Percentiles rank a stretch among this genome's conserved stretches.
phyloP scores from a whole-genome alignment of 2,113 vertebrate genomes.

The Tautogolabrus adspersus region DNA sequence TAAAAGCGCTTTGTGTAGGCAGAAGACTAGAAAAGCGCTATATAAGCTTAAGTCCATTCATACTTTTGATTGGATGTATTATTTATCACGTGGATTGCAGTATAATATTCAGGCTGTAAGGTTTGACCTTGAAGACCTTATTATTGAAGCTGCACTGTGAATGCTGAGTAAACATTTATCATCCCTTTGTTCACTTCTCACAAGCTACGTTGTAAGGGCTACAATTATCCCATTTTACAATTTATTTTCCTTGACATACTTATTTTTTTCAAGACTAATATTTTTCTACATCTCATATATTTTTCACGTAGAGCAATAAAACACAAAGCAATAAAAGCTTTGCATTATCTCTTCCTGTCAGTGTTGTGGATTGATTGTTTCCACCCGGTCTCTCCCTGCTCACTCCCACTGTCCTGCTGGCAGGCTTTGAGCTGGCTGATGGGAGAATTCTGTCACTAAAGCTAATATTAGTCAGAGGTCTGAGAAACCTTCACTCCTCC shows the following conservation, averaged over 20 bases:
- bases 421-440: slow-evolving; percentile 57
- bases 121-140: no score
- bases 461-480: slow-evolving; percentile 78
- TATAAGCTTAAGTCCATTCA: no score
- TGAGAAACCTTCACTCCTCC: slow-evolving; percentile 64
- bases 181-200: neutral
- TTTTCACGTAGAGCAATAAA: neutral
- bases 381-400: slow-evolving; percentile 4
- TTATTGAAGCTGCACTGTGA: neutral
- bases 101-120: no score
- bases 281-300: neutral
- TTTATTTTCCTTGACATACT: no score
- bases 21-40: no score
- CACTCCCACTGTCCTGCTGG: slow-evolving; percentile 56
- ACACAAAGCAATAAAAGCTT: neutral
- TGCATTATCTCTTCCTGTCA: neutral
- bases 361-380: neutral
- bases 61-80: no score
- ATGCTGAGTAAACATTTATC: neutral
- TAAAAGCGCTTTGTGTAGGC: no score
- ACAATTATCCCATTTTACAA: neutral
- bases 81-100: no score
- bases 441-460: slow-evolving; percentile 80
- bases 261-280: neutral
- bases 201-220: neutral